These are phyloP conservation scores for Ophion costatus DNA, from an alignment of 2,888 invertebrate species.

Conservation along the genomic window DNA sequence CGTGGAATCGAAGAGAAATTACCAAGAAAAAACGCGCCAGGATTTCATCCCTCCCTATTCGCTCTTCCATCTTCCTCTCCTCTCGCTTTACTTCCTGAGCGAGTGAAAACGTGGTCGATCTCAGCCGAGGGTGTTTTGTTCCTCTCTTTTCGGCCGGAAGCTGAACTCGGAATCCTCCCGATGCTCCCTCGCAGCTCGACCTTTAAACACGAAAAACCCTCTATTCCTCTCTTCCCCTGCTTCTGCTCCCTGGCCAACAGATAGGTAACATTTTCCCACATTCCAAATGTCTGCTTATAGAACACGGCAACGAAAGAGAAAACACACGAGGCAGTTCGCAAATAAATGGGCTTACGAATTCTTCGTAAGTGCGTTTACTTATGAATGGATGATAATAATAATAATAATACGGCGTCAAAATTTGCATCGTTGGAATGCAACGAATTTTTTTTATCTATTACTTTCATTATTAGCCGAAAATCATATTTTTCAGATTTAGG, in stretches of 20 bases:
- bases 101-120: slow-evolving; percentile 48
- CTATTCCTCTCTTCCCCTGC: not conserved
- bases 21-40: not conserved
- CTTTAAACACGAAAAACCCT: slow-evolving; percentile 16
- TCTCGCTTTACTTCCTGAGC: slow-evolving; percentile 17
- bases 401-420: too few species aligned
- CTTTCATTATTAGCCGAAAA: too few species aligned
- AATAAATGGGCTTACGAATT: too few species aligned
- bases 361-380: too few species aligned
- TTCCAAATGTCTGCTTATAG: not conserved
- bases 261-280: not conserved
- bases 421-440: too few species aligned
- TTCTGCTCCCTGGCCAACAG: not conserved
- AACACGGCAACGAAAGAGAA: not conserved
- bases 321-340: not conserved
- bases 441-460: too few species aligned
- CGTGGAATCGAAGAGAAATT: too few species aligned
- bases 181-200: slow-evolving; percentile 31
- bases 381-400: too few species aligned
- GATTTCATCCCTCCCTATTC: not conserved
- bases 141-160: slow-evolving; percentile 28
- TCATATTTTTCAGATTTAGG: too few species aligned
- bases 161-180: slow-evolving; percentile 23
- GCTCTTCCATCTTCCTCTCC: not conserved
- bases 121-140: not conserved